phyloP scores from a whole-genome alignment of 2,113 vertebrate species.

The Vulpes ferrilata region DNA sequence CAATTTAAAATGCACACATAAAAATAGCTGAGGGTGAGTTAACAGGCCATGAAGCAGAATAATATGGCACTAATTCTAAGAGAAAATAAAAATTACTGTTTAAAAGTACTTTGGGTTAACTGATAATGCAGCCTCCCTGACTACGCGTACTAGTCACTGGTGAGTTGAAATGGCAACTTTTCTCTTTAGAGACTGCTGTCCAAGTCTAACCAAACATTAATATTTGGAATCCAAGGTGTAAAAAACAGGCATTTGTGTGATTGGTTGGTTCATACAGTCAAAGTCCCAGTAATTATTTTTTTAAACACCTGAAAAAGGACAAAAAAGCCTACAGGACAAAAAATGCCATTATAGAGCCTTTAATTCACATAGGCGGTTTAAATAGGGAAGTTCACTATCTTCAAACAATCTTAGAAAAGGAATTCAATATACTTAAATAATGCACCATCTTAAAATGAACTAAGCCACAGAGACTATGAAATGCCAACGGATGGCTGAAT shows the following conservation, averaged over 20 bases:
- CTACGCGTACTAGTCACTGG: not conserved
- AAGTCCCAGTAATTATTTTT: not conserved
- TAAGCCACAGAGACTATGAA: conserved; percentile 86
- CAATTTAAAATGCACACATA: conserved; percentile 80
- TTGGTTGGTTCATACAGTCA: conserved; percentile 37
- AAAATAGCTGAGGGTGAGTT: conserved; percentile 77
- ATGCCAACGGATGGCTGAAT: conserved; percentile 91
- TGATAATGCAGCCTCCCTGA: not conserved
- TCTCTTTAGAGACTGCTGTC: not conserved
- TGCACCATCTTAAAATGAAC: conserved; percentile 86
- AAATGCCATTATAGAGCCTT: conserved; percentile 42
- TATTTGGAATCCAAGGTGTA: conserved; percentile 13
- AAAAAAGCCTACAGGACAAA: conserved; percentile 25
- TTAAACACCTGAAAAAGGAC: not conserved
- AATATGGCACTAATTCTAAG: conserved; percentile 72
- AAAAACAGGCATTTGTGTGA: not conserved
- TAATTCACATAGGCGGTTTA: conserved; percentile 64
- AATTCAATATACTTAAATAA: conserved; percentile 86
- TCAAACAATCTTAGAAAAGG: conserved; percentile 75
- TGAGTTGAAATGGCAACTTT: conserved; percentile 33
- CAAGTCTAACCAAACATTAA: not conserved
- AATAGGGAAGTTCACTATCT: conserved; percentile 72
- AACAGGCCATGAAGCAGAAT: conserved; percentile 77
- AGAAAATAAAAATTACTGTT: conserved; percentile 76
- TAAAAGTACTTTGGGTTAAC: conserved; percentile 59